A percentile compares a stretch with the other conserved stretches of the same genome.
Conservation (phyloP, 2,113 vertebrate species). For the Spermophilus dauricus region DNA sequence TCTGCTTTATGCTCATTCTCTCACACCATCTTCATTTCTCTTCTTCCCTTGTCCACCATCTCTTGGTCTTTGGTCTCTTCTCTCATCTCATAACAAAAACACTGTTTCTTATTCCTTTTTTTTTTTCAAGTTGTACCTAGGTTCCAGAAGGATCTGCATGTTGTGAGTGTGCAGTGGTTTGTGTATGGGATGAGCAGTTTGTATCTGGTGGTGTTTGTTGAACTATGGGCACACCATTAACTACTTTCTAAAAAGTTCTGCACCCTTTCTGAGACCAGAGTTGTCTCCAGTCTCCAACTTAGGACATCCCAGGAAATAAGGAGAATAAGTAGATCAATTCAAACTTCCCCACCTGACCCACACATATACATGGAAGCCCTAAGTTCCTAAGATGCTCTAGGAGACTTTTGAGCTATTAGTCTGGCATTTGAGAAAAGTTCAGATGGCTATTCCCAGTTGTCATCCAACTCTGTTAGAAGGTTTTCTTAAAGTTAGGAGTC, state of each 20-base stretch:
- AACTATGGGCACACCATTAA: background rate
- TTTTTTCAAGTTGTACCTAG: background rate
- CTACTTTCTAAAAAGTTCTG: conserved; percentile 35
- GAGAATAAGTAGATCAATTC: background rate
- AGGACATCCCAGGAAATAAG: background rate
- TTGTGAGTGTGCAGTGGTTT: background rate
- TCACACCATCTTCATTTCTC: background rate
- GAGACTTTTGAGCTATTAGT: background rate
- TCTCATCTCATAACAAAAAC: background rate
- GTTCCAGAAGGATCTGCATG: background rate
- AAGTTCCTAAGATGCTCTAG: background rate
- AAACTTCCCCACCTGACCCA: background rate
- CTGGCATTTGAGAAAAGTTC: background rate
- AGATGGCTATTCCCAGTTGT: background rate
- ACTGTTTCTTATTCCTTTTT: background rate
- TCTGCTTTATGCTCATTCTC: background rate
- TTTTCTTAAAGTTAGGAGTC: background rate
- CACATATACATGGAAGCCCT: background rate
- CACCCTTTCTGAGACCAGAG: background rate
- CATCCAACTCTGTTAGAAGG: background rate
- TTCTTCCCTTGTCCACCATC: background rate
- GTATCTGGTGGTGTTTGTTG: background rate
- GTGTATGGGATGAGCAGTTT: background rate
- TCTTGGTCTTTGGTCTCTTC: background rate
- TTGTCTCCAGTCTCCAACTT: background rate